Evolutionary conservation across 2,888 invertebrate species (phyloP), one percentile per base, ranked within the genome.

Genomic region (Neocrepidodera transversa): DNA sequence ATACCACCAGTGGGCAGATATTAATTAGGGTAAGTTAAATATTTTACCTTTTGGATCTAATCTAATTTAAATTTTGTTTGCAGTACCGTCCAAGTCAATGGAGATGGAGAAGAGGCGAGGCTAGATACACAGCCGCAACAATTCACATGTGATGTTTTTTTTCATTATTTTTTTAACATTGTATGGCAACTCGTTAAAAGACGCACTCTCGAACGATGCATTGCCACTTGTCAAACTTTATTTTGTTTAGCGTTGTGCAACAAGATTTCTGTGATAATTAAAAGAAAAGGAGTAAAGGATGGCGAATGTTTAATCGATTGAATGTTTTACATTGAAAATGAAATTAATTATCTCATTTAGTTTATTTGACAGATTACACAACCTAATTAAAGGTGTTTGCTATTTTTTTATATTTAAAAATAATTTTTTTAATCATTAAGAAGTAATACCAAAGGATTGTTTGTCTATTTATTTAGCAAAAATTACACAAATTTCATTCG

Each of bases 31-130:
- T 97, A 81, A 83, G 84, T 78, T n/a, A 6, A 4, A 18, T 23
- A 8, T 28, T 28, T 28, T 10, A 28, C 3, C 2, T 8, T 4
- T 28, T 10, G 10, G 10, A 28, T 28, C 8, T 28, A 28, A 16
- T 18, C 2, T 11, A 2, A 20, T 10, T 18, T 20, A n/a, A 1
- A 26, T 43, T 43, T 43, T 23, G 59, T 60, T 81, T 84, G 65
- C 84, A 97, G 96, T 95, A 96, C 79, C 95, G 96, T 66, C 97
- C 97, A 64, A 93, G 92, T 70, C 93, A 94, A 69, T 95, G 95
- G 95, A 88, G 90, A 72, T 94, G 94, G 92, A 84, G 91, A 71
- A 86, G 93, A 73, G 94, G 94, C 8, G 95, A 95, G 79, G 94
- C 95, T 7, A 89, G 95, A 74, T 95, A 95, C 81, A 95, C 95